Conservation (phyloP, 35 echinoderm and acorn worm species). For the Apostichopus californicus region DNA sequence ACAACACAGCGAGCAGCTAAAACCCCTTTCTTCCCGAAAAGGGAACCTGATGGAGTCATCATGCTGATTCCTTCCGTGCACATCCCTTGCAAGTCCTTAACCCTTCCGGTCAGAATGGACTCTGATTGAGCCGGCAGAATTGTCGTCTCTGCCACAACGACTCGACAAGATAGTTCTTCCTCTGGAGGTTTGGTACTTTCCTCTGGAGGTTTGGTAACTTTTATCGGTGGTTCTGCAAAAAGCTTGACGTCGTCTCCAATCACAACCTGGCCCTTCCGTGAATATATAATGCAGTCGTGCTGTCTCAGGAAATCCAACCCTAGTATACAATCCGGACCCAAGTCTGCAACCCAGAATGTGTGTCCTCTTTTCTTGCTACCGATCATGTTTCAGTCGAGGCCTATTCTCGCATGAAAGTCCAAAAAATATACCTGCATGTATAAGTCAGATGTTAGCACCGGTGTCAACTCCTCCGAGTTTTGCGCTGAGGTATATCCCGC, state of each 20-base stretch:
- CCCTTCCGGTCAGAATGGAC: no score
- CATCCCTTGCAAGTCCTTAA: no score
- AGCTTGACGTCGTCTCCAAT: no score
- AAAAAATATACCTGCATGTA: slow-evolving; percentile 11
- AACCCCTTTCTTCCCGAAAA: slow-evolving; percentile 21
- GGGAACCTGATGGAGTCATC: not conserved
- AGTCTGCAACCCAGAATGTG: slow-evolving; percentile 14
- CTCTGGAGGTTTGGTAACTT: no score
- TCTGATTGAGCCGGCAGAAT: no score
- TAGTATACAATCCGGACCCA: slow-evolving; percentile 42
- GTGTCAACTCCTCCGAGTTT: slow-evolving; percentile 21
- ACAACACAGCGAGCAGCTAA: slow-evolving; percentile 15
- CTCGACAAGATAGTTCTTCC: not conserved
- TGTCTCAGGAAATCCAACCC: slow-evolving; percentile 41
- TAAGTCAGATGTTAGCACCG: slow-evolving; percentile 32
- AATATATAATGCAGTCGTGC: slow-evolving; percentile 33
- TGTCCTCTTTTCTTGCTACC: slow-evolving; percentile 16
- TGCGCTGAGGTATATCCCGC: slow-evolving; percentile 14
- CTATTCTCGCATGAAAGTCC: slow-evolving; percentile 3
- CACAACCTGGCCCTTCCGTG: no score
- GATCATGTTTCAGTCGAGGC: not conserved
- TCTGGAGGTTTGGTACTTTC: no score
- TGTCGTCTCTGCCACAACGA: no score
- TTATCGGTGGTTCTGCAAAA: no score
- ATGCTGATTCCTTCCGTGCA: no score